phyloP scores from a whole-genome alignment of 35 echinoderm and acorn worm genomes.

The Ophiothrix spiculata region DNA sequence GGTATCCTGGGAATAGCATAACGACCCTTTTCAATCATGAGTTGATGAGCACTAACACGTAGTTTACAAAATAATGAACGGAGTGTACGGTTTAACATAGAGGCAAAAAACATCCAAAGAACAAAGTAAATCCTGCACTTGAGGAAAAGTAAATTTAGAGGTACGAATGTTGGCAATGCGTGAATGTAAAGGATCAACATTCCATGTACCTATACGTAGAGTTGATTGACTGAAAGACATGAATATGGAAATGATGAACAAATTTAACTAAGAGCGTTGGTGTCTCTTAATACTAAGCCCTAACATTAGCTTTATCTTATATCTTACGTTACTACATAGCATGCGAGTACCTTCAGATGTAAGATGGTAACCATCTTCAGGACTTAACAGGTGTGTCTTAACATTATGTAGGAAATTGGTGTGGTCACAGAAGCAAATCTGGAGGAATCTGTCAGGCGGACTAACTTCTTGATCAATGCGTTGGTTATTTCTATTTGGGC shows the following conservation, averaged over 20 bases:
- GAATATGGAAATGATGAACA: no score
- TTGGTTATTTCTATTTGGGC: neutral
- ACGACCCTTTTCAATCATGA: neutral
- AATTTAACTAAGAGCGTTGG: no score
- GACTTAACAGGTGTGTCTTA: neutral
- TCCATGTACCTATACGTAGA: conserved; percentile 1
- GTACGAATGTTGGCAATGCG: neutral
- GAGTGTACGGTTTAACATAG: neutral
- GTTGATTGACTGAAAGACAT: neutral
- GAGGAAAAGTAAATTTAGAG: neutral
- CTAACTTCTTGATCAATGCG: neutral
- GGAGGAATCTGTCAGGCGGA: neutral
- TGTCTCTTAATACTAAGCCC: neutral
- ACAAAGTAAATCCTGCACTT: no score
- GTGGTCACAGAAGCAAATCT: neutral
- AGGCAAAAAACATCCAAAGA: no score
- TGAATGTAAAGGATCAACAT: neutral
- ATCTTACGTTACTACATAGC: conserved; percentile 3
- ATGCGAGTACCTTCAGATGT: neutral
- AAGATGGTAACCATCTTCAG: neutral
- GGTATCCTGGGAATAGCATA: neutral
- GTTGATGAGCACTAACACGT: neutral
- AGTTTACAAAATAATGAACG: neutral
- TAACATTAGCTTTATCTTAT: neutral
- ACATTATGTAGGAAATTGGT: neutral